These are phyloP conservation scores for Darevskia nairensis DNA, from an alignment of 2,797 vertebrate genomes.

Conservation along the genomic window DNA sequence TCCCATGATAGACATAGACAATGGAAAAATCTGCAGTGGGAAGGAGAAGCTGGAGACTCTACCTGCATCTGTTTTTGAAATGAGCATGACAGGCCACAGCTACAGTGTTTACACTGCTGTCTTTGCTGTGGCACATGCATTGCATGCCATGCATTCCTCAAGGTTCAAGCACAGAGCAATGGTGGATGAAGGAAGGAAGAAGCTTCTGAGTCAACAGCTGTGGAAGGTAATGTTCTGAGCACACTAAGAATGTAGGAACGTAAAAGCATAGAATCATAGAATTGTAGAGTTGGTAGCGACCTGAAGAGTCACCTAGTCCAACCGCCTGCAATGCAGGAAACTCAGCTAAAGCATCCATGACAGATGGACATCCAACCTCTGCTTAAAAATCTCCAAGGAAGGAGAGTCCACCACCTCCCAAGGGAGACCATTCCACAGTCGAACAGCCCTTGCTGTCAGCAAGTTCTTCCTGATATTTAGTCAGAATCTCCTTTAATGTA, in stretches of 20 bases:
- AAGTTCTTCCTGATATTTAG: no score
- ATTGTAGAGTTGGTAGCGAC: no score
- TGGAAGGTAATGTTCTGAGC: not conserved
- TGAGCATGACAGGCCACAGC: not conserved
- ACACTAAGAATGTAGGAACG: not conserved
- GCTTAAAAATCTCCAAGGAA: no score
- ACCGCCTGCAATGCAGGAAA: no score
- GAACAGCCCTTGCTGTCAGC: no score
- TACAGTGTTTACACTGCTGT: slow-evolving; percentile 12
- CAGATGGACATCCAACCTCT: no score
- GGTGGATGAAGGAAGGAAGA: not conserved
- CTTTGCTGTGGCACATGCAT: not conserved
- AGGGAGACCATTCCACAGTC: no score
- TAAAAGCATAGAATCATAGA: not conserved
- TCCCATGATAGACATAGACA: rapidly evolving
- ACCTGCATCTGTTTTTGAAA: not conserved
- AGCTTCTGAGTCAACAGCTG: not conserved
- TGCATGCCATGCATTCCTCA: not conserved
- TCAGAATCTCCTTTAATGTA: no score
- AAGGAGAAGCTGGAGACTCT: not conserved
- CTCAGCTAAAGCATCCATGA: no score
- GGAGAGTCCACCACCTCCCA: no score
- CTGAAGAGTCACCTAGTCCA: no score
- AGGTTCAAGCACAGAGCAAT: not conserved
- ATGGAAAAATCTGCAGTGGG: not conserved